These are phyloP conservation scores for Epinephelus lanceolatus DNA, from an alignment of 2,113 vertebrate genomes.

Conservation along the genomic window DNA sequence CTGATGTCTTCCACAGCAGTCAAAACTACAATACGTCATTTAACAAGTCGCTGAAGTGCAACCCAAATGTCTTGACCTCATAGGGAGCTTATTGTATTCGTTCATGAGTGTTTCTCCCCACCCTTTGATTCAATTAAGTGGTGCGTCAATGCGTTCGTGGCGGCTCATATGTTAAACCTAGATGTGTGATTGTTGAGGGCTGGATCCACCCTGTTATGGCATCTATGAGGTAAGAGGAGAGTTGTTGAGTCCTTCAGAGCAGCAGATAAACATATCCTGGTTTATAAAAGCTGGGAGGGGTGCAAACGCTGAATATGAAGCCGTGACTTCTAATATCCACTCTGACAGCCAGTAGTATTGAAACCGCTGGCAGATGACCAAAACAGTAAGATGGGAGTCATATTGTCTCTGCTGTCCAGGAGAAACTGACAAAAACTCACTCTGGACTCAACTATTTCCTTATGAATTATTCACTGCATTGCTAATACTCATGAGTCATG, in stretches of 20 bases:
- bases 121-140: slow-evolving; percentile 45
- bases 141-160: slow-evolving; percentile 28
- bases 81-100: slow-evolving; percentile 5
- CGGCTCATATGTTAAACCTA: slow-evolving; percentile 36
- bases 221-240: slow-evolving; percentile 62
- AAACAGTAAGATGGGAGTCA: slow-evolving; percentile 25
- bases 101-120: slow-evolving; percentile 5
- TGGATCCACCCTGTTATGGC: slow-evolving; percentile 55
- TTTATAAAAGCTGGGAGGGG: slow-evolving; percentile 35
- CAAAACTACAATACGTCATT: slow-evolving; percentile 1
- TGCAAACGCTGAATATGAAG: neutral
- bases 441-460: neutral
- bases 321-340: neutral
- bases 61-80: slow-evolving; percentile 46
- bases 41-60: slow-evolving; percentile 29
- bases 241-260: slow-evolving; percentile 16
- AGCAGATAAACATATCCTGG: slow-evolving; percentile 35
- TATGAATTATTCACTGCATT: slow-evolving; percentile 1
- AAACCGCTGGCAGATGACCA: slow-evolving; percentile 26
- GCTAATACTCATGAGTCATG: neutral
- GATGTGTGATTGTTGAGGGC: slow-evolving; percentile 36
- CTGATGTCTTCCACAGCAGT: slow-evolving; percentile 33
- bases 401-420: slow-evolving; percentile 1
- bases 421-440: slow-evolving; percentile 2
- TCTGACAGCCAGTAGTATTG: neutral